Evolutionary conservation across 1,140 invertebrate genomes (phyloP), one percentile per base, ranked within the genome.

Genomic region (Maniola jurtina): DNA sequence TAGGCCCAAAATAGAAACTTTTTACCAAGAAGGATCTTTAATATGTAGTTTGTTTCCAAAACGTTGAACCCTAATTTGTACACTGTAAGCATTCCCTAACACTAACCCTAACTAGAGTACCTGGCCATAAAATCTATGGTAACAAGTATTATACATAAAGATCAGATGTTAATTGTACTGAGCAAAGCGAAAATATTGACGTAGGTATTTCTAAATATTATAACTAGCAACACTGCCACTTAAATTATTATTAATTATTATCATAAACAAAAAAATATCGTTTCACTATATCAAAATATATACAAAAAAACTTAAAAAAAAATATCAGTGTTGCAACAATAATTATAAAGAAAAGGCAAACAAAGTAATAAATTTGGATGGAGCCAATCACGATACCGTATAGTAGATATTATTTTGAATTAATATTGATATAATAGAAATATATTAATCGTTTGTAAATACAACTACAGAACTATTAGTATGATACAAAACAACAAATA

Each of bases 401-500:
- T 54, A 66, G 67, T 67, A 55, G 25, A 25, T 25, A 25, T 25
- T 73, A 34, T 67, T 68, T 69, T 68, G 79, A 75, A 80, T 72
- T 75, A 76, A 75, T 45, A 45, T 68, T 63, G 70, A 76, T 78
- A 78, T 77, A 80, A 78, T 68, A 82, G 75, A 83, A 82, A 86
- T 88, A 89, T 82, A 84, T 85, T 85, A 87, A 68, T 80, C 73
- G 75, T 76, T 72, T 75, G 77, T 80, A 83, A 83, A 79, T 87
- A 83, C 71, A 80, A 79, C 78, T 87, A 86, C 75, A 72, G 77
- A 79, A 78, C 78, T 87, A 86, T 80, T 79, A 75, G 70, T 79
- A 83, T 84, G 79, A 82, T 84, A 88, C 79, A 90, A 88, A 88
- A 80, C 80, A 90, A 88, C 84, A 89, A 89, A 88, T 89, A 89